Evolutionary conservation across 2,797 vertebrate species (phyloP).

Genomic region (Netta rufina): DNA sequence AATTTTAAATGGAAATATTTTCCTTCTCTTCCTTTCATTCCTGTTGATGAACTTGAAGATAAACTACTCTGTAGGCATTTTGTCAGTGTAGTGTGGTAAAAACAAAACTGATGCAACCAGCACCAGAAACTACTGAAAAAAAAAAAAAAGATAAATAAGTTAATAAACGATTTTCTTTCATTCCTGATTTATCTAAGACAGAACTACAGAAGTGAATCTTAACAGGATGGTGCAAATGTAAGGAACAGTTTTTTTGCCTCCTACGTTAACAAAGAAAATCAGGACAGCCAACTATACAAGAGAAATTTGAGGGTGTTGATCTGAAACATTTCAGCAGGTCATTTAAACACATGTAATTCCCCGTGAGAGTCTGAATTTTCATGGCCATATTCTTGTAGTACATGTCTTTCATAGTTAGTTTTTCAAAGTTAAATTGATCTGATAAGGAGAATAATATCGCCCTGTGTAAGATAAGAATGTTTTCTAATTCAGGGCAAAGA

Average conservation of each 20-base stretch:
- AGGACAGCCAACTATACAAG: not conserved
- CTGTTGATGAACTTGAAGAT: conserved; percentile 10
- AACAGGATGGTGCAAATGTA: not conserved
- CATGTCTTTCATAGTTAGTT: not conserved
- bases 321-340: not conserved
- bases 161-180: not conserved
- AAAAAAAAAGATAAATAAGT: not conserved
- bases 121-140: not conserved
- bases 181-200: not conserved
- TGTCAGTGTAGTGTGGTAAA: not conserved
- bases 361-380: not conserved
- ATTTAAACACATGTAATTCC: not conserved
- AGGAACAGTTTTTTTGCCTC: not conserved
- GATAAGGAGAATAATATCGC: not conserved
- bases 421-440: not conserved
- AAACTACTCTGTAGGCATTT: not conserved
- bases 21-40: conserved; percentile 16
- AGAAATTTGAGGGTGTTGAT: not conserved
- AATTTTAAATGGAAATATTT: not conserved
- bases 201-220: not conserved
- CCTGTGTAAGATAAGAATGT: not conserved
- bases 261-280: not conserved
- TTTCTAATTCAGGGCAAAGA: not conserved
- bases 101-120: not conserved
- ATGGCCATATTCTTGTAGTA: not conserved